These are phyloP conservation scores for Pristionchus maxplancki DNA, from an alignment of 2,888 invertebrate species.

Conservation along the genomic window DNA sequence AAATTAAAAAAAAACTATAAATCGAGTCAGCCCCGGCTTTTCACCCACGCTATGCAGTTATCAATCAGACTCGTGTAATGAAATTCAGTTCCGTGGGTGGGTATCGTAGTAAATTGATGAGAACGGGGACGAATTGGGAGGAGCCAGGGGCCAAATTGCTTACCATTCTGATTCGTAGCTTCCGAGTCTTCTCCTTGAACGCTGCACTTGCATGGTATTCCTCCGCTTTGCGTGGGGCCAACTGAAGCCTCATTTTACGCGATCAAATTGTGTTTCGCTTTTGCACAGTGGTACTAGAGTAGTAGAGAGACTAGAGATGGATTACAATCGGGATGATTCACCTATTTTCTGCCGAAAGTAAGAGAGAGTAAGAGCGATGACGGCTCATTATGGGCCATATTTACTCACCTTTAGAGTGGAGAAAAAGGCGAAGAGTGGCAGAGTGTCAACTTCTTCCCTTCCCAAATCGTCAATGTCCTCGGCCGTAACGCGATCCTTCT, in stretches of 20 bases:
- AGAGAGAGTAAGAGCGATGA: background rate
- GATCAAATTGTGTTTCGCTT: background rate
- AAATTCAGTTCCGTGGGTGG: slow-evolving; percentile 1
- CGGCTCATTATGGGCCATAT: slow-evolving; percentile 2
- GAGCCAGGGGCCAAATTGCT: background rate
- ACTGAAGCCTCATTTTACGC: background rate
- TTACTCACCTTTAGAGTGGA: slow-evolving; percentile 47
- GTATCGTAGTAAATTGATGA: slow-evolving; percentile 17
- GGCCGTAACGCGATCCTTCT: slow-evolving; percentile 42
- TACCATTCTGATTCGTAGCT: background rate
- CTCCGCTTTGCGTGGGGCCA: background rate
- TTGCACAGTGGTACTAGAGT: too few species aligned
- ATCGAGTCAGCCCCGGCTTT: background rate
- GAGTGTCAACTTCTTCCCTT: slow-evolving; percentile 29
- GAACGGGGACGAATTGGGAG: background rate
- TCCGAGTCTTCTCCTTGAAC: slow-evolving; percentile 38
- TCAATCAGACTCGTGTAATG: background rate
- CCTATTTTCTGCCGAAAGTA: background rate
- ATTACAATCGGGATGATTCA: background rate
- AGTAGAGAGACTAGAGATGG: background rate
- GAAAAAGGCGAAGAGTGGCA: slow-evolving; percentile 46
- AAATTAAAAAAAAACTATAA: background rate
- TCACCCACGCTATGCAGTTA: background rate
- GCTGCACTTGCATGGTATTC: slow-evolving; percentile 44
- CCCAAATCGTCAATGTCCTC: slow-evolving; percentile 45